Conservation (phyloP, 2,888 invertebrate genomes). For the Hydropsyche betteni region DNA sequence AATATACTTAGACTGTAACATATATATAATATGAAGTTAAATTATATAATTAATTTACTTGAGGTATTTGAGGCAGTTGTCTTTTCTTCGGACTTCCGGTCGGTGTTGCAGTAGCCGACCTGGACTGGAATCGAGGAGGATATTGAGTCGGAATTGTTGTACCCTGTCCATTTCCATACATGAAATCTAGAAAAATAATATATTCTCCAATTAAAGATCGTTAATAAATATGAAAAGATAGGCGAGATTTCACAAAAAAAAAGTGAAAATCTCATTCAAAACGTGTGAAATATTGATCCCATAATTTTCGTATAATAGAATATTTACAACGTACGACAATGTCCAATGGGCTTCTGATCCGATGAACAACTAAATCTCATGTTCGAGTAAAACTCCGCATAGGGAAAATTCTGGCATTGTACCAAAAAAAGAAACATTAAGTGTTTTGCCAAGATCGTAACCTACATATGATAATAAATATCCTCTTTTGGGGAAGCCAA, state of each 20-base stretch:
- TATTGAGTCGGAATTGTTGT: slow-evolving; percentile 67
- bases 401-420: slow-evolving; percentile 12
- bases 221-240: slow-evolving; percentile 23
- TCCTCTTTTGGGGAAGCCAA: neutral
- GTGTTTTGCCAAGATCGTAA: slow-evolving; percentile 43
- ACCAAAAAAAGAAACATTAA: slow-evolving; percentile 7
- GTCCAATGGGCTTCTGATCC: slow-evolving; percentile 19
- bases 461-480: slow-evolving; percentile 35
- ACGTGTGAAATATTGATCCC: no score
- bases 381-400: neutral
- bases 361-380: slow-evolving; percentile 3
- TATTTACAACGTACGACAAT: no score
- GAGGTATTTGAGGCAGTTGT: slow-evolving; percentile 94
- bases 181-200: slow-evolving; percentile 48
- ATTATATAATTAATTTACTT: slow-evolving; percentile 52
- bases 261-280: no score
- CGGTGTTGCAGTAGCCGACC: slow-evolving; percentile 91
- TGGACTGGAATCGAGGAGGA: slow-evolving; percentile 79
- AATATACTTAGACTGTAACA: no score
- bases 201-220: neutral
- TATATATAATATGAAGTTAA: no score
- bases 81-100: slow-evolving; percentile 96
- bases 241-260: slow-evolving; percentile 8
- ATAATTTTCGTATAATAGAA: no score
- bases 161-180: slow-evolving; percentile 52